Percentiles rank a stretch among this genome's conserved stretches.
Evolutionary conservation across 2,888 invertebrate species (phyloP).

Genomic region (Buathra laborator): DNA sequence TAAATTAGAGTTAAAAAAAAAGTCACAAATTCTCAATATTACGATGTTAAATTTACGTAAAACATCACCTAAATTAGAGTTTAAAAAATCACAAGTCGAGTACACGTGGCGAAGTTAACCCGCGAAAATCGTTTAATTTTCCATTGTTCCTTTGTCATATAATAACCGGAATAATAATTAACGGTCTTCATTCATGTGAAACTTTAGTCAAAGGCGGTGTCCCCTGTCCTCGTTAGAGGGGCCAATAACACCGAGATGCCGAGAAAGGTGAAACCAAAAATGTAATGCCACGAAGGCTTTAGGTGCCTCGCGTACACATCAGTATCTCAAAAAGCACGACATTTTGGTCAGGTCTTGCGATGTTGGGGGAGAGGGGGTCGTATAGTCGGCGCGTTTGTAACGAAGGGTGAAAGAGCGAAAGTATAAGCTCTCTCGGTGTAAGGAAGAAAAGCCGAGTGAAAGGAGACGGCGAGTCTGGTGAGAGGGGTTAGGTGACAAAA

Average conservation of each 20-base stretch:
- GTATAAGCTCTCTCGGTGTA: background rate
- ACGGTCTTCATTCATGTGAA: conserved; percentile 12
- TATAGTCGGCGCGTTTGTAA: conserved; percentile 4
- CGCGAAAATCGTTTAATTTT: background rate
- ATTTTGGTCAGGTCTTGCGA: conserved; percentile 38
- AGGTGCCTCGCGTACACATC: background rate
- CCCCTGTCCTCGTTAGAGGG: conserved; percentile 29
- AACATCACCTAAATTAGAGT: too few relatives aligned
- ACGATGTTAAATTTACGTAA: too few relatives aligned
- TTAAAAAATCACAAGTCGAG: too few relatives aligned
- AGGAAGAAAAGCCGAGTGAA: conserved; percentile 22
- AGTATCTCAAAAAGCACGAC: conserved; percentile 59
- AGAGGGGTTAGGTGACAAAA: conserved; percentile 31
- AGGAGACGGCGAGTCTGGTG: conserved; percentile 16
- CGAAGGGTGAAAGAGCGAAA: conserved; percentile 22
- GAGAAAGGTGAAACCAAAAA: conserved; percentile 43
- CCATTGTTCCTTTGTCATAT: background rate
- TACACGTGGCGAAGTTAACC: too few relatives aligned
- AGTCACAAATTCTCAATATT: too few relatives aligned
- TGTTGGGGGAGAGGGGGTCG: conserved; percentile 5
- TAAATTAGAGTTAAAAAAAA: too few relatives aligned
- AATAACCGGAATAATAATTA: conserved; percentile 10
- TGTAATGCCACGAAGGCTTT: conserved; percentile 21
- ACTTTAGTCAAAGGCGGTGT: conserved; percentile 23
- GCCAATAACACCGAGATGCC: conserved; percentile 7